Conservation (phyloP, 53 echinoderm and acorn worm genomes). For the Henricia sp. region DNA sequence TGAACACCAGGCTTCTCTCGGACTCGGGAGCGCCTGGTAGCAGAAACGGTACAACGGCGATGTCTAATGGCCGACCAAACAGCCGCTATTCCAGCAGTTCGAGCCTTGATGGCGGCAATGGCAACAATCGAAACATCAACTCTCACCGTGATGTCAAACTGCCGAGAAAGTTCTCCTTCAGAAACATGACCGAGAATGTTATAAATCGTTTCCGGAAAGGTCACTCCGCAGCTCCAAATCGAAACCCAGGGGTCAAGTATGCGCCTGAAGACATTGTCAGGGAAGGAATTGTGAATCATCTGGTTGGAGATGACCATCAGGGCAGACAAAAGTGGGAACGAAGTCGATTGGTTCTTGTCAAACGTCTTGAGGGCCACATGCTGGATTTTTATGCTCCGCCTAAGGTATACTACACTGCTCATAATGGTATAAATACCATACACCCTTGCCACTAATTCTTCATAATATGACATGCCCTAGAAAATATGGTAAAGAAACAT, state of each 20-base stretch:
- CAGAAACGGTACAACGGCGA: slow-evolving; percentile 40
- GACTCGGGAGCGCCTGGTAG: slow-evolving; percentile 24
- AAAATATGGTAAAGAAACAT: too few species aligned
- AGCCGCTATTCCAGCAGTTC: slow-evolving; percentile 60
- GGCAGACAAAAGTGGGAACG: slow-evolving; percentile 89
- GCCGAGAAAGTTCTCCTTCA: slow-evolving; percentile 84
- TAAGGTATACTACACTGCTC: slow-evolving; percentile 67
- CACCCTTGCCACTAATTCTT: not conserved
- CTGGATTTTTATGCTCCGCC: slow-evolving; percentile 96
- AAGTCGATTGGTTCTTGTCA: slow-evolving; percentile 82
- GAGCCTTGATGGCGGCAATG: slow-evolving; percentile 54
- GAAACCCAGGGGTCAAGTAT: slow-evolving; percentile 49
- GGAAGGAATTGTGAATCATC: slow-evolving; percentile 90
- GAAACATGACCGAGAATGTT: slow-evolving; percentile 79
- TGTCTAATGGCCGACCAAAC: slow-evolving; percentile 50
- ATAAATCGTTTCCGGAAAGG: slow-evolving; percentile 82
- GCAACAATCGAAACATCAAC: slow-evolving; percentile 54
- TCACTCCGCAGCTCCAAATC: slow-evolving; percentile 36
- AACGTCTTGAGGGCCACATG: slow-evolving; percentile 83
- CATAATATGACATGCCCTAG: not conserved
- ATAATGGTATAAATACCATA: not conserved
- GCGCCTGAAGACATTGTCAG: slow-evolving; percentile 77
- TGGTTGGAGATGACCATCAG: slow-evolving; percentile 90
- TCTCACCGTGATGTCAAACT: slow-evolving; percentile 48
- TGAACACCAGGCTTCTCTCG: slow-evolving; percentile 40